phyloP scores from a whole-genome alignment of 2,113 vertebrate species.

The Pseudorhombus dupliciocellatus region DNA sequence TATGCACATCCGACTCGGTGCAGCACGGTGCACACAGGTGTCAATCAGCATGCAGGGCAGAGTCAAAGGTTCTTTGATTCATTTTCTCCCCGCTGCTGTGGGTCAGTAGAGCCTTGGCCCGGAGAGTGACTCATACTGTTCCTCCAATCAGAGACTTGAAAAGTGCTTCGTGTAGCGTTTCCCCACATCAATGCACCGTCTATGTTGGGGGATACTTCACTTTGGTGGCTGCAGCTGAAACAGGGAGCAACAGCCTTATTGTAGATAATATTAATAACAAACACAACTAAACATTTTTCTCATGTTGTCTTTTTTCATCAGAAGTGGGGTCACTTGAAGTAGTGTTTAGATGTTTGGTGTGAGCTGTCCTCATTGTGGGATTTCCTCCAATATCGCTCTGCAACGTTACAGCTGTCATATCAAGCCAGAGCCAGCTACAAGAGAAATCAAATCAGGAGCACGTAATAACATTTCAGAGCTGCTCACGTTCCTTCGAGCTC shows the following conservation, averaged over 20 bases:
- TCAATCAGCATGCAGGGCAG: constrained; percentile 70
- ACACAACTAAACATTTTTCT: no score
- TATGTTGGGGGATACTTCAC: neutral
- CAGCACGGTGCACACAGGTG: constrained; percentile 66
- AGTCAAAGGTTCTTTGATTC: constrained; percentile 65
- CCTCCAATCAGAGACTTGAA: constrained; percentile 10
- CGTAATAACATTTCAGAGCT: neutral
- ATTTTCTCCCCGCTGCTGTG: constrained; percentile 14
- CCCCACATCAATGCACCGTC: neutral
- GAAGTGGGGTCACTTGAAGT: neutral
- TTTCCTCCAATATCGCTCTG: neutral
- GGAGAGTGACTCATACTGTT: neutral
- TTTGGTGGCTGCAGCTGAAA: neutral
- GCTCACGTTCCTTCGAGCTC: neutral
- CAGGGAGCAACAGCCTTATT: neutral
- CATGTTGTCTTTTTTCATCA: neutral
- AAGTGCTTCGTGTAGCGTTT: constrained; percentile 26
- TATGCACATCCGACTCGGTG: constrained; percentile 46
- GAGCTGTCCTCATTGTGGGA: neutral
- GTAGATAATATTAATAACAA: no score
- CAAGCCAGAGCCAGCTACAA: neutral
- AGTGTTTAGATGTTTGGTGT: neutral
- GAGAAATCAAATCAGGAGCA: neutral
- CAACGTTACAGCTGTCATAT: neutral
- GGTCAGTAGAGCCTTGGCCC: constrained; percentile 10